Conservation (phyloP, 2,797 vertebrate species). For the Garrulus glandarius region DNA sequence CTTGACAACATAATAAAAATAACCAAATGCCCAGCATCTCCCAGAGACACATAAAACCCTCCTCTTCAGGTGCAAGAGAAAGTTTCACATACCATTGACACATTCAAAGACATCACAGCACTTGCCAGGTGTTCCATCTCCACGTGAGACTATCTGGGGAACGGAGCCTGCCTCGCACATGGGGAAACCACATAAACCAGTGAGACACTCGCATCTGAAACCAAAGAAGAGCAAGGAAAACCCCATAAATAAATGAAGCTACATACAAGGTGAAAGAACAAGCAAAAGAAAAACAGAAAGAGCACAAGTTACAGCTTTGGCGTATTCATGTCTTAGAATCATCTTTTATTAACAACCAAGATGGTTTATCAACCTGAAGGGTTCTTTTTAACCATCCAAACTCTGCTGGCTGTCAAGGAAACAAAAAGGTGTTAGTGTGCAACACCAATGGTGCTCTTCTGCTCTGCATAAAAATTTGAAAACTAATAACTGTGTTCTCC, state of each 20-base stretch:
- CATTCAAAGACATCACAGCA: constrained; percentile 91
- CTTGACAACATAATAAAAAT: not conserved
- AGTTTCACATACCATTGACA: constrained; percentile 84
- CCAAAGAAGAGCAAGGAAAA: constrained; percentile 72
- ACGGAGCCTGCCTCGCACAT: constrained; percentile 83
- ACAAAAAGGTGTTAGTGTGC: not conserved
- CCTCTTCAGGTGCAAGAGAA: constrained; percentile 29
- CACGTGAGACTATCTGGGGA: constrained; percentile 83
- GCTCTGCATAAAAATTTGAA: not conserved
- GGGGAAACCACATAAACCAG: constrained; percentile 83
- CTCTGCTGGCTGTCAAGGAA: not conserved
- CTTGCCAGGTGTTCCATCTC: constrained; percentile 86
- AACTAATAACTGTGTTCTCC: not conserved
- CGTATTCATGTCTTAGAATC: not conserved
- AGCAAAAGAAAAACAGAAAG: not conserved
- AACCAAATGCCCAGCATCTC: not conserved
- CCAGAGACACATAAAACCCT: not conserved
- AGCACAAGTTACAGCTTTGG: not conserved
- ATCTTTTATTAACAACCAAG: not conserved
- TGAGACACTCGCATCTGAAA: constrained; percentile 89
- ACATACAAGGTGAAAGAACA: constrained; percentile 31
- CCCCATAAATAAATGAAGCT: constrained; percentile 66
- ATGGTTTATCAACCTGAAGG: not conserved
- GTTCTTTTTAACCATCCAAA: not conserved
- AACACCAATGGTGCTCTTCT: not conserved